phyloP scores from a whole-genome alignment of 2,113 vertebrate species.

The Aegithalos caudatus region DNA sequence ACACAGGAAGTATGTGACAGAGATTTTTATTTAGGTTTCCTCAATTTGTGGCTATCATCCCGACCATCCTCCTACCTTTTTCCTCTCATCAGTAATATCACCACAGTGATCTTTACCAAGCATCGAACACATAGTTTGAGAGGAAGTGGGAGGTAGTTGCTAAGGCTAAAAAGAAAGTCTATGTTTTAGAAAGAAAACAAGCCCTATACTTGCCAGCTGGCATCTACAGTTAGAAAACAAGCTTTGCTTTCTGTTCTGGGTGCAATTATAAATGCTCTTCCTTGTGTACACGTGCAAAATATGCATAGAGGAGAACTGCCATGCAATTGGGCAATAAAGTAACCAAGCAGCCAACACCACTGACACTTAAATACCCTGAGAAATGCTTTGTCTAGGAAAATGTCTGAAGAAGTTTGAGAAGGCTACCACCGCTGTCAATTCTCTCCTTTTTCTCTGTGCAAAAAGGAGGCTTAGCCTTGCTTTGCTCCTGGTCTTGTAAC shows the following conservation, averaged over 20 bases:
- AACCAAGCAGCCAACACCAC: not conserved
- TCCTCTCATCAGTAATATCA: not conserved
- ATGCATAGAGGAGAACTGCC: not conserved
- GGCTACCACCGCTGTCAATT: not conserved
- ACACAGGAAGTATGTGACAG: not conserved
- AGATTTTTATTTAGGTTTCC: not conserved
- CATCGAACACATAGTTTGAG: not conserved
- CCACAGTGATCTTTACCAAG: not conserved
- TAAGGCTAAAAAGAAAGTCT: not conserved
- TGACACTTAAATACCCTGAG: not conserved
- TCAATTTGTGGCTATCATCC: not conserved
- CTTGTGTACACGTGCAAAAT: not conserved
- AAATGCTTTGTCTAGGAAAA: not conserved
- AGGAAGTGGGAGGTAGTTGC: not conserved
- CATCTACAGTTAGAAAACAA: not conserved
- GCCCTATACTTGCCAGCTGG: not conserved
- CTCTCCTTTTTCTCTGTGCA: not conserved
- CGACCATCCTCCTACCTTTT: not conserved
- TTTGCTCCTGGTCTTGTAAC: not conserved
- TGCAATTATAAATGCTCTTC: not conserved
- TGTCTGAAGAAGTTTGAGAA: not conserved
- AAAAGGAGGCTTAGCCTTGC: not conserved
- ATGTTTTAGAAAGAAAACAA: not conserved
- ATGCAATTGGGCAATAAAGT: not conserved
- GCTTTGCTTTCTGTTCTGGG: not conserved